Evolutionary conservation across 2,113 vertebrate genomes (phyloP).

Genomic region (Panthera uncia): DNA sequence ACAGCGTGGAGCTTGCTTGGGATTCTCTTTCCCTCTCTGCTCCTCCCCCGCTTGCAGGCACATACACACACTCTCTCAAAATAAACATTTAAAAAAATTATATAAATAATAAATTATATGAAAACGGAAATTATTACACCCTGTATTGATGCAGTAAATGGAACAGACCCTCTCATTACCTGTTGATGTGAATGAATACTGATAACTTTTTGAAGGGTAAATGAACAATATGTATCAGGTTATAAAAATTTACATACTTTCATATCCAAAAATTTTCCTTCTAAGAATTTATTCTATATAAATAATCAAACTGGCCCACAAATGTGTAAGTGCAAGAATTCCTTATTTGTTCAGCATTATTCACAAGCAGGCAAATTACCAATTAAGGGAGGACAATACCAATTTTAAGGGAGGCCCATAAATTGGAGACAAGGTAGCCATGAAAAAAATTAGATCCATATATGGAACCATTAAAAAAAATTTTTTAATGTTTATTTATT

Average conservation of each 20-base stretch:
- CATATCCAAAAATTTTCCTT: not conserved
- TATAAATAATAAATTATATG: not conserved
- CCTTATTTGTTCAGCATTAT: not conserved
- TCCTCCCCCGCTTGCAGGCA: too few species aligned
- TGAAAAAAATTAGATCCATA: constrained; percentile 30
- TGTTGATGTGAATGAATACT: not conserved
- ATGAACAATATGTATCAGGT: not conserved
- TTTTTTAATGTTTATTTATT: too few species aligned
- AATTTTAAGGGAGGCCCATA: not conserved
- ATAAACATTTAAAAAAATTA: not conserved
- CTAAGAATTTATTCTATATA: not conserved
- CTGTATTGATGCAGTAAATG: not conserved
- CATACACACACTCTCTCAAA: not conserved
- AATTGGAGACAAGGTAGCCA: not conserved
- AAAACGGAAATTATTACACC: not conserved
- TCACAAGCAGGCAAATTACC: not conserved
- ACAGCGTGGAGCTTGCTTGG: not conserved
- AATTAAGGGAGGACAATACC: not conserved
- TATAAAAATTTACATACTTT: not conserved
- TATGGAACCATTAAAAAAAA: not conserved
- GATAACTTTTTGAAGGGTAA: not conserved
- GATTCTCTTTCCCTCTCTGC: not conserved
- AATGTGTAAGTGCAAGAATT: not conserved
- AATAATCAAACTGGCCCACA: not conserved
- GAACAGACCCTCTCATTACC: not conserved